phyloP scores from a whole-genome alignment of 2,113 vertebrate species.

The Elachura formosa region DNA sequence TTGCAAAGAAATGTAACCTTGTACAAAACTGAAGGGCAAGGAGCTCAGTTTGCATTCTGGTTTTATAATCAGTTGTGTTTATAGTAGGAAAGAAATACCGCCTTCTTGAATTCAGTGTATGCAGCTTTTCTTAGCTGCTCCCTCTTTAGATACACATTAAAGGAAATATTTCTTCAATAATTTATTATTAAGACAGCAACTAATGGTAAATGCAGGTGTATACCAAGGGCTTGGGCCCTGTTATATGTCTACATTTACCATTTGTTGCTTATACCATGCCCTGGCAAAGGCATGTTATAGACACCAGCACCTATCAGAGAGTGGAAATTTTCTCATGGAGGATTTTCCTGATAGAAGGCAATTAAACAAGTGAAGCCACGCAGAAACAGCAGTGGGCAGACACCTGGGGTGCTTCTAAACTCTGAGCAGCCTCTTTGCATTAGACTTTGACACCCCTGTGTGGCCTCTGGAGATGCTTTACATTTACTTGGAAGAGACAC shows the following conservation, averaged over 20 bases:
- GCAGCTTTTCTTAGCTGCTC: constrained; percentile 51
- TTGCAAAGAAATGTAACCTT: constrained; percentile 44
- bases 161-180: constrained; percentile 39
- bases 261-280: neutral
- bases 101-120: constrained; percentile 58
- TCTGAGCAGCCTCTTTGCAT: neutral
- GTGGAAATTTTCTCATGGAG: neutral
- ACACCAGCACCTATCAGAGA: neutral
- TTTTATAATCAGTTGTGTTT: constrained; percentile 76
- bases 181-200: constrained; percentile 41
- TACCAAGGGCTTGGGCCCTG: neutral
- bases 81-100: constrained; percentile 69
- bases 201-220: constrained; percentile 67
- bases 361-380: fast-evolving
- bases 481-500: neutral
- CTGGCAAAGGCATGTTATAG: neutral
- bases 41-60: constrained; percentile 64
- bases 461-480: neutral
- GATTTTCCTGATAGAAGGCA: neutral
- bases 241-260: neutral
- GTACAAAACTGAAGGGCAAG: constrained; percentile 49
- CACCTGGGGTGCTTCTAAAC: neutral
- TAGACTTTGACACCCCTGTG: neutral
- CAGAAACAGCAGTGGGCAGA: neutral
- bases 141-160: constrained; percentile 64